phyloP scores from a whole-genome alignment of 1,140 invertebrate species.

The Diprion similis region DNA sequence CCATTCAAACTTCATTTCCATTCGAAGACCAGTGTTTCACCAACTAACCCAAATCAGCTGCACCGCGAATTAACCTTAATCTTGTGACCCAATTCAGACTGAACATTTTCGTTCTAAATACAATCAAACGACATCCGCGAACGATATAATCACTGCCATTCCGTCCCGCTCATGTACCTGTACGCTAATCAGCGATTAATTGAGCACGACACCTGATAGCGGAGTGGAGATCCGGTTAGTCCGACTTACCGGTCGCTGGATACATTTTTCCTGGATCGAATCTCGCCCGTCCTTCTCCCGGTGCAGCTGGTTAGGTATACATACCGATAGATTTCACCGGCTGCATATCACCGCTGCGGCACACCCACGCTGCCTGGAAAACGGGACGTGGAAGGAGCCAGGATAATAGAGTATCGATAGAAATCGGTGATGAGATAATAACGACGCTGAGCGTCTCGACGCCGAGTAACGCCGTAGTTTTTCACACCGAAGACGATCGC shows the following conservation, averaged over 20 bases:
- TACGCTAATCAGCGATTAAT: not conserved
- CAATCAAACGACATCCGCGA: too few species aligned
- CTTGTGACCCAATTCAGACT: not conserved
- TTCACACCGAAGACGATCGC: not conserved
- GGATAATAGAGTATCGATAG: not conserved
- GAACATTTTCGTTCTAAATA: not conserved
- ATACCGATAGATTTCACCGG: not conserved
- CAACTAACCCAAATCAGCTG: not conserved
- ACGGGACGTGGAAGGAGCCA: not conserved
- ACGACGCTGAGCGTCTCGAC: not conserved
- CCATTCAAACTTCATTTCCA: too few species aligned
- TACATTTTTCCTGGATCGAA: too few species aligned
- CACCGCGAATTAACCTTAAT: not conserved
- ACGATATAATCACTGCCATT: too few species aligned
- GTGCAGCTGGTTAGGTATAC: not conserved
- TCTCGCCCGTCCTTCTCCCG: not conserved
- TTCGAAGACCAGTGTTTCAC: too few species aligned
- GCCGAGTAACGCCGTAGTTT: not conserved
- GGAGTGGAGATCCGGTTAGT: not conserved
- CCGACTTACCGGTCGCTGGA: too few species aligned
- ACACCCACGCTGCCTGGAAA: not conserved
- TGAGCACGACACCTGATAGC: slow-evolving; percentile 4
- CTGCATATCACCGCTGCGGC: not conserved
- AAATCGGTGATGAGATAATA: not conserved
- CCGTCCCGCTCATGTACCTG: too few species aligned